Conservation (phyloP, 1,140 invertebrate species). For the Radopholus similis region DNA sequence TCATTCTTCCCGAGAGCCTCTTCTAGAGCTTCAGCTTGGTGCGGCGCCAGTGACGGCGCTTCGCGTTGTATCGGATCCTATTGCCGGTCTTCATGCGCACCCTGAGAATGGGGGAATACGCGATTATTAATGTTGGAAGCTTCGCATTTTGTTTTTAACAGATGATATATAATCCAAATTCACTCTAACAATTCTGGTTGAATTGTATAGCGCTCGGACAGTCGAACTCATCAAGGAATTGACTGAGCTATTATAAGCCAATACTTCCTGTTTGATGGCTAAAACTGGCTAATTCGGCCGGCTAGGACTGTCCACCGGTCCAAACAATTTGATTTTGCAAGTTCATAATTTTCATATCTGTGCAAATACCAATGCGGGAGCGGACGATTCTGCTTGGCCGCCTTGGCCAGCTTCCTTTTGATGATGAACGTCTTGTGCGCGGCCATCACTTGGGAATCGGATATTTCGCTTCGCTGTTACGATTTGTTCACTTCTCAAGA, state of each 20-base stretch:
- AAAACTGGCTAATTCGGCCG: too few species aligned
- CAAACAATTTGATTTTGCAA: too few species aligned
- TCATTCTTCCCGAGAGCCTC: not conserved
- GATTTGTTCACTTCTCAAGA: not conserved
- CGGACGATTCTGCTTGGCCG: slow-evolving; percentile 49
- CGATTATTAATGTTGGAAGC: too few species aligned
- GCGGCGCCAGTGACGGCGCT: slow-evolving; percentile 59
- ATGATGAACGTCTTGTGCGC: slow-evolving; percentile 48
- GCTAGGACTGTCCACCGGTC: too few species aligned
- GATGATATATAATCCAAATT: too few species aligned
- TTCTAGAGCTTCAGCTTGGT: slow-evolving; percentile 60
- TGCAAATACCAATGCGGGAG: slow-evolving; percentile 43
- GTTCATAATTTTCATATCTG: not conserved
- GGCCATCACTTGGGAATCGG: slow-evolving; percentile 31
- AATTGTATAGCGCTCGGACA: too few species aligned
- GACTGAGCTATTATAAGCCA: too few species aligned
- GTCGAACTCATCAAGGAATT: too few species aligned
- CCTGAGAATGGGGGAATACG: slow-evolving; percentile 3
- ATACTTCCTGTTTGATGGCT: too few species aligned
- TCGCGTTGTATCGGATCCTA: slow-evolving; percentile 60
- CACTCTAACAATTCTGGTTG: too few species aligned
- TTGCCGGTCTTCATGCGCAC: slow-evolving; percentile 53
- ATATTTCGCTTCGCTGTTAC: not conserved
- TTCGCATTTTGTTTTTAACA: too few species aligned
- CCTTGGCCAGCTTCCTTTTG: slow-evolving; percentile 43